These are phyloP conservation scores for Xanthia icteritia DNA, from an alignment of 2,888 invertebrate species.

Conservation along the genomic window DNA sequence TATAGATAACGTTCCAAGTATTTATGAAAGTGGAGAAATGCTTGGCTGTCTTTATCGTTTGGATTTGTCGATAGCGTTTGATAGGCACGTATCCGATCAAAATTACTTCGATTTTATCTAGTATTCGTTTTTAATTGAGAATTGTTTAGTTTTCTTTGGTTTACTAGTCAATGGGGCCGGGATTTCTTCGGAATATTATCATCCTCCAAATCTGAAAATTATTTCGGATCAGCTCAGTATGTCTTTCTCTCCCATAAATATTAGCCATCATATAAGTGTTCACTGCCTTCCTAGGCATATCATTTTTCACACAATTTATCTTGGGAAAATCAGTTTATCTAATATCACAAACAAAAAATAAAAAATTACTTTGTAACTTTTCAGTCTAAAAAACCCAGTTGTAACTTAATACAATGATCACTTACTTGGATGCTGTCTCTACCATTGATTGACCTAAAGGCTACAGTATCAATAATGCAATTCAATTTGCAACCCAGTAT, in stretches of 20 bases:
- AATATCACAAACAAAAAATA: too few relatives aligned
- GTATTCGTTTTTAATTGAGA: neutral
- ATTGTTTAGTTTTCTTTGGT: neutral
- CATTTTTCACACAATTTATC: neutral
- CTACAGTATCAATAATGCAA: constrained; percentile 41
- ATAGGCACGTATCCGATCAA: neutral
- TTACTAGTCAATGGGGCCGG: neutral
- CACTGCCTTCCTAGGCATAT: neutral
- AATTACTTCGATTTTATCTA: neutral
- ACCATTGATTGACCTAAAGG: constrained; percentile 29
- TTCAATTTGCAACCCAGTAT: constrained; percentile 41
- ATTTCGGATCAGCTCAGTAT: neutral
- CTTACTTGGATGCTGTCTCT: neutral
- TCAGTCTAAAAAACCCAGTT: neutral
- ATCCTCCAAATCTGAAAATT: neutral
- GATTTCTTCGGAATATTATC: neutral
- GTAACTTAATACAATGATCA: neutral
- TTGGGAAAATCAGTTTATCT: neutral
- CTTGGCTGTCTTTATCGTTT: constrained; percentile 15
- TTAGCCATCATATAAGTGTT: neutral
- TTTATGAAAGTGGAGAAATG: constrained; percentile 43
- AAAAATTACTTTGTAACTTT: neutral
- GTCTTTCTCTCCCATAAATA: neutral
- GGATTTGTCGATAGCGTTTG: constrained; percentile 40
- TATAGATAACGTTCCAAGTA: constrained; percentile 30